phyloP scores from a whole-genome alignment of 2,797 vertebrate species.

The Tenualosa thibaudeaui region DNA sequence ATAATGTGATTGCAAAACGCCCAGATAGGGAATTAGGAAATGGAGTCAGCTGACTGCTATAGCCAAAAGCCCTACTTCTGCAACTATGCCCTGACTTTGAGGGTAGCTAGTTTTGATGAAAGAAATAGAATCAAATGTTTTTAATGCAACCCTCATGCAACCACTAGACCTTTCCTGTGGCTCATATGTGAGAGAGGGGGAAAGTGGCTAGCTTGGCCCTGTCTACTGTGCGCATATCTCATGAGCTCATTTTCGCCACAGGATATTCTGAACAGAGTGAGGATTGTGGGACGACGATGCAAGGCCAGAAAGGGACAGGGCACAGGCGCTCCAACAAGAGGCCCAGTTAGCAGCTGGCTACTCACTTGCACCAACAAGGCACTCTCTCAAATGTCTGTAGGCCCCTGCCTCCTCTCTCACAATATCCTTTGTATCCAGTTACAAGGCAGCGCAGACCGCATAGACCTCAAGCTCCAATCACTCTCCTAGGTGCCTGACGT shows the following conservation, averaged over 20 bases:
- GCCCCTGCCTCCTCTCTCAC: slow-evolving; percentile 22
- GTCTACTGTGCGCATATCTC: not conserved
- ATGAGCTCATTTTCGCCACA: slow-evolving; percentile 12
- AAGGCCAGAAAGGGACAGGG: not conserved
- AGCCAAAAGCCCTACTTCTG: not conserved
- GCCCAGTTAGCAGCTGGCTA: not conserved
- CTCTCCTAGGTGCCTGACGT: not conserved
- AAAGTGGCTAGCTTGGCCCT: not conserved
- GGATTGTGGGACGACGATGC: not conserved
- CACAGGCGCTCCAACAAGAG: not conserved
- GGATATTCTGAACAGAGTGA: slow-evolving; percentile 4
- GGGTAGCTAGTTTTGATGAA: not conserved
- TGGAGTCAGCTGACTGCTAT: not conserved
- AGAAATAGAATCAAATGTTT: not conserved
- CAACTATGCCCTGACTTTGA: not conserved
- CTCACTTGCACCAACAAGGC: not conserved
- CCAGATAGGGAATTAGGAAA: not conserved
- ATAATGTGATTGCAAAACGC: not conserved
- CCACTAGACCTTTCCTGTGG: not conserved
- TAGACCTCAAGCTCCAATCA: not conserved
- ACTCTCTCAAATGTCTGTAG: not conserved
- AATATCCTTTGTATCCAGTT: slow-evolving; percentile 26
- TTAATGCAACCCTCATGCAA: not conserved
- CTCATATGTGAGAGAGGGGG: not conserved
- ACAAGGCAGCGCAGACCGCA: not conserved